Base-by-base conservation (phyloP, 1,140 invertebrate genomes). In the Frieseomelitta varia region DNA sequence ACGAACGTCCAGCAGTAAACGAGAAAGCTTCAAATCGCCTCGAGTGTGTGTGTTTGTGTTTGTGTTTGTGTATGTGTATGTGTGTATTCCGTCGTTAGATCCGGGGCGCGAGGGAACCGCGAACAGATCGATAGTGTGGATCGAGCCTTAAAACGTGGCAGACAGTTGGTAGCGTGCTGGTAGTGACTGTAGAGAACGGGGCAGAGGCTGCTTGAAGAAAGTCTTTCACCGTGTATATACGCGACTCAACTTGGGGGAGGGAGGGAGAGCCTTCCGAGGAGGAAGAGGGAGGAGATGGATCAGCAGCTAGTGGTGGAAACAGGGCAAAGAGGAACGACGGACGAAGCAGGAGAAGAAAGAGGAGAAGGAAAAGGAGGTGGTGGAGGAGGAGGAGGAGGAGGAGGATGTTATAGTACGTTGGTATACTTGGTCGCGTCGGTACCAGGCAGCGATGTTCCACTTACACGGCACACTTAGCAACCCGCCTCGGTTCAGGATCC, bases 381-480 rank as follows among this genome's bases (percentile, higher is more conserved):
- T 65, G 85, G 85, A 85, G 17, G 0, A 74, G 85, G 85, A 80
- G 87, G 92, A 91, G 91, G 86, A 84, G 84, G 88, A 90, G 84
- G 81, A 88, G 77, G 88, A 90, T 78, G 89, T 90, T 90, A 88
- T 81, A 94, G 92, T 88, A 92, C 91, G 92, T 92, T 93, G 93
- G 93, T 94, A 94, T 92, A 94, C 93, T 94, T 94, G 91, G 91
- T 91, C 90, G 39, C 39, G 79, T 87, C 88, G 93, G 93, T 94
- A 92, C 93, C 94, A 93, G 93, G 93, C 92, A 94, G 92, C 93
- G 93, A 94, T 94, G 94, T 94, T 94, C 94, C 91, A 95, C 94
- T 94, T 95, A 94, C 91, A 90, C 93, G 94, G 92, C 94, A 95
- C 93, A 95, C 94, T 95, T 94, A 92, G 76, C 92, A 90, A 90